Base-by-base conservation (phyloP, 2,888 invertebrate genomes). In the Gasteruption jaculator region DNA sequence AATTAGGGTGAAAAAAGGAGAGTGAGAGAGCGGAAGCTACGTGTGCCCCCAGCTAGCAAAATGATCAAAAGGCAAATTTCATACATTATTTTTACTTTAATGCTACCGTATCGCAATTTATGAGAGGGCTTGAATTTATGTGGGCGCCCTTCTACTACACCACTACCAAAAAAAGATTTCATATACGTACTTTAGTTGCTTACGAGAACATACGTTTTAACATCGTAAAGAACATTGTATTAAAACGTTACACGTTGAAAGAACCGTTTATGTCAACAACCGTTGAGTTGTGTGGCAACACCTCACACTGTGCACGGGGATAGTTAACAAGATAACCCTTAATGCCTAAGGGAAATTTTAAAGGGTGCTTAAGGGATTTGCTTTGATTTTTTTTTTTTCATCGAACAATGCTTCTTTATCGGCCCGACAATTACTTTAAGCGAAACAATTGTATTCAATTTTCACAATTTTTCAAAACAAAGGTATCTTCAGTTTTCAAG, bases 41-140 rank as follows among this genome's bases (percentile, higher is more conserved):
- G 58, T n/a, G n/a, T 50, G 65, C 66, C 66, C 60, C 60, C 62
- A 66, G 66, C 67, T 63, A 54, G 60, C 63, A 67, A 66, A 65
- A 66, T 65, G 63, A 66, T 66, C 67, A 65, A 65, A 66, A 65
- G 61, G 64, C 63, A 67, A 67, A 66, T 66, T 67, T 66, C 66
- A 65, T 66, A 65, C 63, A 67, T 66, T 66, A 66, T 65, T 66
- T 66, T 66, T 67, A 66, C 67, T 67, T 66, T 65, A 66, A 66
- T 64, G 66, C 66, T 66, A 66, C 66, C 64, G 67, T 67, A 65
- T 67, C 63, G 62, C 61, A 66, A 66, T 66, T 66, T 66, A 66
- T 63, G 66, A 57, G 57, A 58, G 65, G 60, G 61, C 55, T 59
- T 50, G 59, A 64, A 66, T 66, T 66, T 66, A 66, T 66, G 63